A percentile compares a stretch with the other conserved stretches of the same genome.
Evolutionary conservation across 2,888 invertebrate genomes (phyloP).

Genomic region (Acholoe squamosa): DNA sequence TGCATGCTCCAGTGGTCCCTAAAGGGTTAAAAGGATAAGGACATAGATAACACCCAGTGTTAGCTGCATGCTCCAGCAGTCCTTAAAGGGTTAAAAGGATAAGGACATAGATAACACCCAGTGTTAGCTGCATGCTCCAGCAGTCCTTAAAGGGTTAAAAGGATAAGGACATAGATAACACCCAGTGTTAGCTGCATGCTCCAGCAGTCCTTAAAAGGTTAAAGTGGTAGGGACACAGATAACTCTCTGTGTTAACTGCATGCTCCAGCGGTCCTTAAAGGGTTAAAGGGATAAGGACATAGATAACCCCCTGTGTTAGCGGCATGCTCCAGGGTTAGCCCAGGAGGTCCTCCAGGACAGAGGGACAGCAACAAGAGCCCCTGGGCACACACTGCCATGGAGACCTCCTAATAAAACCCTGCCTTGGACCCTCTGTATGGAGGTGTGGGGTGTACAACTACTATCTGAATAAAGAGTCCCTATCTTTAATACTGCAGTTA

Average conservation of each 20-base stretch:
- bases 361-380: constrained; percentile 1
- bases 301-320: neutral
- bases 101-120: too few species aligned
- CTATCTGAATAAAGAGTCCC: too few species aligned
- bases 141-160: too few species aligned
- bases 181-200: neutral
- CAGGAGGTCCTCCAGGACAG: neutral
- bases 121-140: too few species aligned
- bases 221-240: neutral
- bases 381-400: constrained; percentile 45
- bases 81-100: too few species aligned
- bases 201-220: neutral
- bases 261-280: neutral
- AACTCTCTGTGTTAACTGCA: neutral
- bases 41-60: too few species aligned
- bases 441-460: too few species aligned
- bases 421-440: constrained; percentile 19
- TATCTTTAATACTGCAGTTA: too few species aligned
- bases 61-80: too few species aligned
- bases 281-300: neutral
- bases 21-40: too few species aligned
- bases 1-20: too few species aligned
- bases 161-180: neutral
- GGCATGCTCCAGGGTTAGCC: neutral
- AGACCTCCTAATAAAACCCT: constrained; percentile 19